Percentiles rank a stretch among this genome's conserved stretches.
Conservation (phyloP, 2,113 vertebrate genomes). For the Bagarius yarrelli region DNA sequence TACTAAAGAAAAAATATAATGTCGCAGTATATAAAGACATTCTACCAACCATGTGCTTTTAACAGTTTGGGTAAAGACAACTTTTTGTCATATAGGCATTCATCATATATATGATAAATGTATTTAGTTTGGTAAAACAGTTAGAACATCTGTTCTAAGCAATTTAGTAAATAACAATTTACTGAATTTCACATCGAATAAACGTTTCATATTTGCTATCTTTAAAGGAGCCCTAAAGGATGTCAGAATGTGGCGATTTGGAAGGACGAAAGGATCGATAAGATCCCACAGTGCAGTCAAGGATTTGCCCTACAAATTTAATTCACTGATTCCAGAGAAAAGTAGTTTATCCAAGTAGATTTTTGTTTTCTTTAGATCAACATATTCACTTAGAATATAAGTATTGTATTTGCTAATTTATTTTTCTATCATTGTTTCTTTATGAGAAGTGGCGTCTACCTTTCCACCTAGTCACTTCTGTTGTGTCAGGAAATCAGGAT, state of each 20-base stretch:
- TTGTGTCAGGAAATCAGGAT: background rate
- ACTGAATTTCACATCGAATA: no score
- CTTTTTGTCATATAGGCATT: no score
- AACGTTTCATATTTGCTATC: background rate
- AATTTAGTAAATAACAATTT: no score
- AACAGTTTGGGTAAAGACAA: no score
- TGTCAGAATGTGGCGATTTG: conserved; percentile 44
- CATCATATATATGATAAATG: no score
- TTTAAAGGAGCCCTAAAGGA: background rate
- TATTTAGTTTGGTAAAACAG: no score
- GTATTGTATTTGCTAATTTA: conserved; percentile 3
- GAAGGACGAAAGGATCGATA: conserved; percentile 20
- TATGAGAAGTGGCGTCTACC: background rate
- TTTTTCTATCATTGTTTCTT: background rate
- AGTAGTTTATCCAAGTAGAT: conserved; percentile 3
- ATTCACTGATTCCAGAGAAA: background rate
- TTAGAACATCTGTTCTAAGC: no score
- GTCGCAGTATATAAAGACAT: no score
- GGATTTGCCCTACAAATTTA: conserved; percentile 7
- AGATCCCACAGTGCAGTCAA: conserved; percentile 18
- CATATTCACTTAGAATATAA: background rate
- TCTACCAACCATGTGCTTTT: no score
- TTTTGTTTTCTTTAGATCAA: background rate
- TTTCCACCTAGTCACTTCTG: background rate
- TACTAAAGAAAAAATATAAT: no score